Percentiles rank a stretch among this genome's conserved stretches.
These are phyloP conservation scores for Selene dorsalis DNA, from an alignment of 2,797 vertebrate genomes.

Conservation along the genomic window DNA sequence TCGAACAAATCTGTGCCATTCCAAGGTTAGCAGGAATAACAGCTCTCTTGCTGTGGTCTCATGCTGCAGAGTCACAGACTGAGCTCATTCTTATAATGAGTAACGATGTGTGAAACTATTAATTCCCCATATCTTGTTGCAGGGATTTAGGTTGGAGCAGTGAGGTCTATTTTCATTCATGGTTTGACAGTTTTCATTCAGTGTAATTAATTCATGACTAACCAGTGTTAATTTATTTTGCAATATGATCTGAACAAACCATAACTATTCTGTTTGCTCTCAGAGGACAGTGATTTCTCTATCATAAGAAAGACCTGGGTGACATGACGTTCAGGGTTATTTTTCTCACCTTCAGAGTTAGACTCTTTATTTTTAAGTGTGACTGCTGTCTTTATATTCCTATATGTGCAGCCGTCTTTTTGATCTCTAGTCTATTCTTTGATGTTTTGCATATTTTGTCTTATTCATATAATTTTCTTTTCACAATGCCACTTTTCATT, in stretches of 20 bases:
- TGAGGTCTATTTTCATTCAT: not conserved
- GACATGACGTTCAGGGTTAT: no score
- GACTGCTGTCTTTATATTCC: no score
- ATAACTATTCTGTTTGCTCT: not conserved
- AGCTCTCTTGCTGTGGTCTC: not conserved
- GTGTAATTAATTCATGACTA: not conserved
- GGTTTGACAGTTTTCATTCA: not conserved
- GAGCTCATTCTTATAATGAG: not conserved
- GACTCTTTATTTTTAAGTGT: no score
- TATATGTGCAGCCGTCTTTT: no score
- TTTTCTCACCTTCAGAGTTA: no score
- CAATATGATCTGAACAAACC: not conserved
- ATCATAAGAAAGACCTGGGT: not conserved
- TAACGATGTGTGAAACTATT: not conserved
- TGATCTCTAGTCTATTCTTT: no score
- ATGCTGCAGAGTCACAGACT: not conserved
- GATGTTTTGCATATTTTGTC: no score
- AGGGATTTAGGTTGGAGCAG: not conserved
- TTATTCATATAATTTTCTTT: no score
- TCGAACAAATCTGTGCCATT: slow-evolving; percentile 23
- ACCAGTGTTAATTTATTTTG: not conserved
- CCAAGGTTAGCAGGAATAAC: slow-evolving; percentile 19
- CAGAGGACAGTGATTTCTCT: not conserved
- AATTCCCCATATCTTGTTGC: not conserved
- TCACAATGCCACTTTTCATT: no score